Evolutionary conservation across 64 coral and sea anemone species (phyloP), one percentile per base, ranked within the genome.

Genomic region (Hydrozoanthus tunicans): DNA sequence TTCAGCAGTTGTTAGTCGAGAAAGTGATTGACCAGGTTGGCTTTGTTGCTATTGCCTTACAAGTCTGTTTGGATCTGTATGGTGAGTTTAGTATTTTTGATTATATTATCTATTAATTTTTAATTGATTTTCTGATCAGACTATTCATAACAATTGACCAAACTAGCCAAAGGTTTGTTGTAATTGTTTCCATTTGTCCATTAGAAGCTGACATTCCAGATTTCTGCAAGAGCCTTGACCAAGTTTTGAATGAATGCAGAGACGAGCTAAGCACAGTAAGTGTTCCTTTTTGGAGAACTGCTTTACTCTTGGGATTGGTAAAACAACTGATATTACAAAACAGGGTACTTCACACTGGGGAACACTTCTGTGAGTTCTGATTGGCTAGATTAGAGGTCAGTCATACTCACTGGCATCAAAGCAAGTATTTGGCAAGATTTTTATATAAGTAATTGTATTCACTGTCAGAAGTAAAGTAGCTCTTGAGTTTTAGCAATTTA

Each of bases 51-150:
- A 70, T 88, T 88, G 69, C 84, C 43, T 3, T 88, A 10, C 70
- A 75, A 74, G 68, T 88, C 5, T 88, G 84, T 88, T 14, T 88
- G 56, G 24, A 73, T 5, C 56, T 88, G 6, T 88, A 88, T 73
- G 84, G 84, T 88, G 24, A 88, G 84, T 88, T n/a, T 43, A 43
- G 32, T 43, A 43, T 43, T 43, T 43, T 2, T 43, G 32, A 43
- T 43, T 43, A 43, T 43, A 2, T 43, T 43, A 43, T 51, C 13
- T 64, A 64, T 64, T 64, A 64, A 64, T 0, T 9, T 64, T 64
- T 9, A 64, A 9, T 64, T 64, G 13, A 64, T 9, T 64, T 64
- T 9, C 7, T 64, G 13, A 64, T 64, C 13, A 9, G 62, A 64
- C 13, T 64, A 64, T 7, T 64, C 7, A 64, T 9, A 64, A 64